Base-by-base conservation (phyloP, 2,888 invertebrate species). In the Zygogramma bicolorata region DNA sequence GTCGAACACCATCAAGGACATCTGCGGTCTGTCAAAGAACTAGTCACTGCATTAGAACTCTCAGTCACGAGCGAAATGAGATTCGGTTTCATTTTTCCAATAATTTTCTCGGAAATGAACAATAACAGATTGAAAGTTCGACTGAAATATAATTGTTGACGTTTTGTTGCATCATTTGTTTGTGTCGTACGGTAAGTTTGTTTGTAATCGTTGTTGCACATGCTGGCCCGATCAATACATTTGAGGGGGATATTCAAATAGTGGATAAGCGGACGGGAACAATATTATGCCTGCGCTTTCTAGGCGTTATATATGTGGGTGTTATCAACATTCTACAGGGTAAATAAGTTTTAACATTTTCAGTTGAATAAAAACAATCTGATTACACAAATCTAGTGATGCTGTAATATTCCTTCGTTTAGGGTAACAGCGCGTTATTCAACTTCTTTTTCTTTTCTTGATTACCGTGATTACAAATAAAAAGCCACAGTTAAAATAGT, bases 71-170 rank as follows among this genome's bases (percentile, higher is more conserved):
- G 57, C 31, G 65, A 60, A 57, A 72, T 72, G 71, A 63, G 63
- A 72, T 68, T 68, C 34, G 20, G 68, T 34, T 62, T 10, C 71
- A 68, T 72, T 59, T 59, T 15, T 22, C 22, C 8, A 10, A 10
- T 29, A 53, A 34, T 63, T 59, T 68, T 68, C 29, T 40, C 18
- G 38, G 68, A 68, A 68, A 72, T 63, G 57, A 25, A 57, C 62
- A 65, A 25, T 18, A 67, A 68, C 34, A 53, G n/a, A 53, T n/a
- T 25, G 27, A 53, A 27, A 53, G 53, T 27, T 27, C 27, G 53
- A 53, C 27, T 53, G 53, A 53, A 53, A 53, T 22, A 25, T 53
- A 25, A 53, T 53, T 53, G 53, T 53, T 53, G 53, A 53, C 53
- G 53, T 53, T 53, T n/a, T 5, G 27, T 13, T 53, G 25, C 13